Evolutionary conservation across 2,797 vertebrate species (phyloP).

Genomic region (Syndactyla subalaris): DNA sequence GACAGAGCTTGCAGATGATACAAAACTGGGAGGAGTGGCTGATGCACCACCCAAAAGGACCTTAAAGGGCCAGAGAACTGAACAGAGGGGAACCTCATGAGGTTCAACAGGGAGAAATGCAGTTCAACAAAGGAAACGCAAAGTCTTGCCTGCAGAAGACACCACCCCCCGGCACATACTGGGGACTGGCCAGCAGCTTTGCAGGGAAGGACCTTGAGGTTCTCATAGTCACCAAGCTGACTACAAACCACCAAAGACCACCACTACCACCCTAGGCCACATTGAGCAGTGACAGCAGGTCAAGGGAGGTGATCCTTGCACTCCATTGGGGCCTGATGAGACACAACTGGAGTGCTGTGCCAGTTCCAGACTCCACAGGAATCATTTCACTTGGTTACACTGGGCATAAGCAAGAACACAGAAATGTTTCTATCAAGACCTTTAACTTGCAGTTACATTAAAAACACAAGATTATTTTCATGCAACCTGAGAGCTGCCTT

Average conservation of each 20-base stretch:
- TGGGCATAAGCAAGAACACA: neutral
- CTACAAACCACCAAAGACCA: neutral
- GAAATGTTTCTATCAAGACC: neutral
- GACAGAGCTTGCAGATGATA: neutral
- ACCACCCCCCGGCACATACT: neutral
- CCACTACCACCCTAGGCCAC: neutral
- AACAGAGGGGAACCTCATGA: neutral
- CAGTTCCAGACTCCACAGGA: neutral
- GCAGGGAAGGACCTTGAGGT: neutral
- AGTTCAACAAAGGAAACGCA: neutral
- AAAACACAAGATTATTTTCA: neutral
- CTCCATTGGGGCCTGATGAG: neutral
- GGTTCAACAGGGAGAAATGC: neutral
- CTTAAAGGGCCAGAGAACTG: rapidly evolving
- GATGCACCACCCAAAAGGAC: neutral
- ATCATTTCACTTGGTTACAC: neutral
- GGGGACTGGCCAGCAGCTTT: neutral
- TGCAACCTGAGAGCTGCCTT: neutral
- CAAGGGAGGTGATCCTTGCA: neutral
- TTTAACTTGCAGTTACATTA: neutral
- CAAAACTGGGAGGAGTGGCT: neutral
- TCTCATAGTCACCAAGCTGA: neutral
- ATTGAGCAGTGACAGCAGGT: neutral
- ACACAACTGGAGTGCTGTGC: neutral
- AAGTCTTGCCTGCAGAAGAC: neutral